phyloP scores from a whole-genome alignment of 35 echinoderm and acorn worm species.

The Acanthaster planci region DNA sequence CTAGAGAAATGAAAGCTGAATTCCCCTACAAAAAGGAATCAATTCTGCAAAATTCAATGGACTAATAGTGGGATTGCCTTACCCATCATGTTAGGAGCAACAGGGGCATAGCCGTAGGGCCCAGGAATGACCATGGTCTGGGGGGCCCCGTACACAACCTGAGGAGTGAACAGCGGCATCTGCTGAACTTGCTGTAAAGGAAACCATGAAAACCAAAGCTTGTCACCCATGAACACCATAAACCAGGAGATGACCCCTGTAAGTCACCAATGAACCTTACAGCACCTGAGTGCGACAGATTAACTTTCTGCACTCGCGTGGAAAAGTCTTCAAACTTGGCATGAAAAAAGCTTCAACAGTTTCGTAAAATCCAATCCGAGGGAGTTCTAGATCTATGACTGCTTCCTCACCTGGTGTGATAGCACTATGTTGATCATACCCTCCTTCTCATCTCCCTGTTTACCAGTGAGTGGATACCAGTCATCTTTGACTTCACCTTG shows the following conservation, averaged over 20 bases:
- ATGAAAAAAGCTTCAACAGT: no score
- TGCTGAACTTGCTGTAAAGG: conserved; percentile 74
- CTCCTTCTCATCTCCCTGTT: conserved; percentile 98
- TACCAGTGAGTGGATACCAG: conserved; percentile 93
- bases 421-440: conserved; percentile 97
- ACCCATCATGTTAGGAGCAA: conserved; percentile 39
- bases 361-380: no score
- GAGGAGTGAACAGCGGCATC: conserved; percentile 73
- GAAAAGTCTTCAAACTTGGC: no score
- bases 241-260: no score
- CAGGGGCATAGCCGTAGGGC: conserved; percentile 38
- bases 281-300: no score
- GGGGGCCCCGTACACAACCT: conserved; percentile 53
- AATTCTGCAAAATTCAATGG: no score
- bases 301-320: no score
- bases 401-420: conserved; percentile 71
- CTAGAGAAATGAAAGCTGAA: no score
- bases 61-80: not conserved
- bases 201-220: conserved; percentile 6
- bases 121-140: conserved; percentile 60
- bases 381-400: no score
- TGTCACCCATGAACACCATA: no score
- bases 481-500: conserved; percentile 88
- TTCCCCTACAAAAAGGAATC: no score
- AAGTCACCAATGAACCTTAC: no score